Conservation (phyloP, 2,797 vertebrate genomes). For the Danio kyathit region DNA sequence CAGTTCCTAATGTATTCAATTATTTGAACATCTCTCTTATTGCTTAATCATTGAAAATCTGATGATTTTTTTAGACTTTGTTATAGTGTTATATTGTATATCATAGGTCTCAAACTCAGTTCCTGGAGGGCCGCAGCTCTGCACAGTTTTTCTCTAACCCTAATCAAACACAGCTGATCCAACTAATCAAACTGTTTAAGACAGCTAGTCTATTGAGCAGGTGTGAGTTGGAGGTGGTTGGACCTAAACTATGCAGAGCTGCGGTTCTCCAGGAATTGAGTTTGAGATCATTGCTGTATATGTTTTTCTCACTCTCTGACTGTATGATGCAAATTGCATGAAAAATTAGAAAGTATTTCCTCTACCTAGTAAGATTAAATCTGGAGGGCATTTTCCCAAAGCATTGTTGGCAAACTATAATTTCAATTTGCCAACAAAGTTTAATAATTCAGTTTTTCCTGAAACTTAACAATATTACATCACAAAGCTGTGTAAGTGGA, state of each 20-base stretch:
- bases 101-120: too few relatives aligned
- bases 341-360: neutral
- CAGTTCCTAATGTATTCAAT: neutral
- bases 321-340: neutral
- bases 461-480: neutral
- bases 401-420: neutral
- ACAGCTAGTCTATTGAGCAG: too few relatives aligned
- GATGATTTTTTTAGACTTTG: neutral
- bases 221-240: too few relatives aligned
- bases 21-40: neutral
- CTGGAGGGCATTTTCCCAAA: neutral
- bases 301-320: neutral
- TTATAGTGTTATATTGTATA: neutral
- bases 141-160: too few relatives aligned
- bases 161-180: too few relatives aligned
- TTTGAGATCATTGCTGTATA: too few relatives aligned
- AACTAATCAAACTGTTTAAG: too few relatives aligned
- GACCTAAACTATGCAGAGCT: too few relatives aligned
- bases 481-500: neutral
- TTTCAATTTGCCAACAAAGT: neutral
- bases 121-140: too few relatives aligned
- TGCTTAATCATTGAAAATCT: neutral
- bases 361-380: neutral
- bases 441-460: neutral
- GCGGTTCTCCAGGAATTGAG: too few relatives aligned